Percentiles rank a stretch among this genome's conserved stretches.
Evolutionary conservation across 2,888 invertebrate species (phyloP).

Genomic region (Aphidoletes aphidimyza): DNA sequence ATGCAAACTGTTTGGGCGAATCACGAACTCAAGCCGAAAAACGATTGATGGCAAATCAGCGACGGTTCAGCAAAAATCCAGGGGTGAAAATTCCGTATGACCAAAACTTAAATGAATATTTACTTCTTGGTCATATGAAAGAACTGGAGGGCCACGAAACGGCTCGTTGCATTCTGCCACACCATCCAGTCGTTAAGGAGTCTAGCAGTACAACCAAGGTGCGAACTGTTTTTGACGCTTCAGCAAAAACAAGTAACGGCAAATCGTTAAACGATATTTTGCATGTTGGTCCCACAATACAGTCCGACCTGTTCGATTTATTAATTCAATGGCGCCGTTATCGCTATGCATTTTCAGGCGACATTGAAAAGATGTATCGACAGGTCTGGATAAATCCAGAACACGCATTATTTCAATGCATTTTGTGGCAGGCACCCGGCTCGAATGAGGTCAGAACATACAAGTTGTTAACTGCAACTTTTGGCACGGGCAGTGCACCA

Average conservation of each 20-base stretch:
- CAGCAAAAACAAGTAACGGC: slow-evolving; percentile 57
- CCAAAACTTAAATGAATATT: slow-evolving; percentile 11
- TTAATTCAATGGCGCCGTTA: slow-evolving; percentile 57
- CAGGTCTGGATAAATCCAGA: slow-evolving; percentile 59
- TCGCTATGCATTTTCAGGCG: slow-evolving; percentile 59
- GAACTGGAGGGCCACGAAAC: neutral
- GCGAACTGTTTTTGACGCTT: slow-evolving; percentile 57
- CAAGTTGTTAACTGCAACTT: slow-evolving; percentile 58
- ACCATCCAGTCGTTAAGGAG: slow-evolving; percentile 55
- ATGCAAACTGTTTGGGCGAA: neutral
- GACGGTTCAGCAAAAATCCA: neutral
- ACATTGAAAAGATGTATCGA: slow-evolving; percentile 61
- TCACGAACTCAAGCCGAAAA: neutral
- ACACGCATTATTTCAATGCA: slow-evolving; percentile 59
- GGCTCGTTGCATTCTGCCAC: slow-evolving; percentile 42
- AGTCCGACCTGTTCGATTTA: slow-evolving; percentile 59
- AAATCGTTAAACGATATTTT: slow-evolving; percentile 60
- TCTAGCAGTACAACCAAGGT: slow-evolving; percentile 56
- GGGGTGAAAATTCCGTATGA: neutral
- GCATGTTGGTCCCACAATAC: slow-evolving; percentile 60
- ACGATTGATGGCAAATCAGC: neutral
- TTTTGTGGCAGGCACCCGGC: slow-evolving; percentile 58
- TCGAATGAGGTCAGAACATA: slow-evolving; percentile 57
- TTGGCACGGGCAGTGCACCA: slow-evolving; percentile 59
- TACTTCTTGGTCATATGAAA: slow-evolving; percentile 40